Evolutionary conservation across 2,888 invertebrate species (phyloP), one percentile per base, ranked within the genome.

Genomic region (Leucozona laternaria): DNA sequence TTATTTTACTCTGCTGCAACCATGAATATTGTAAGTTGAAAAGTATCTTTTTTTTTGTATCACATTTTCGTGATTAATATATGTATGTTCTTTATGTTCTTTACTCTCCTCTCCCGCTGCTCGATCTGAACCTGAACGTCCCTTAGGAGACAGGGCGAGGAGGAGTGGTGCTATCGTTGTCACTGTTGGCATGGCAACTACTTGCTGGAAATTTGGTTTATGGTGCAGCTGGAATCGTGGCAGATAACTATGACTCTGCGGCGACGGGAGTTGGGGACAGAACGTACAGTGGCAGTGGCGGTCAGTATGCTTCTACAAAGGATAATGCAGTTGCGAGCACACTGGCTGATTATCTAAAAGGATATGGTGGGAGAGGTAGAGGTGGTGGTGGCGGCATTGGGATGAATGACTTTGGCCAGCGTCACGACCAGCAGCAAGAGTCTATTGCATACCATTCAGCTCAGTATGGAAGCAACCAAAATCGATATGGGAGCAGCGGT

Each of bases 271-370:
- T 78, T 28, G 84, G 88, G 50, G 88, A 88, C 37, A 64, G 89
- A 53, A 83, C 90, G 71, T 89, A 89, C 50, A 22, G 31, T 22
- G 31, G 45, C 66, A 48, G 48, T 80, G 90, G 91, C 89, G 90
- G 90, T 89, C 90, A 90, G 80, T 89, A 89, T 84, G 88, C 89
- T 80, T 88, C 88, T 62, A 88, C 76, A 53, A 88, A 88, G 68
- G 90, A 90, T 88, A 89, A 88, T 88, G 73, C 66, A 79, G 79
- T 62, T 81, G 68, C 71, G 58, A 80, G 37, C 53, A 62, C 66
- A 82, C 79, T 82, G 86, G 88, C 62, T 90, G 78, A 81, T 57
- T 81, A 81, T 73, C 62, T 73, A 22, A 86, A 86, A 58, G 73
- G 80, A 45, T 78, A 73, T 45, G 37, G 50, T 4, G 6, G 37